Evolutionary conservation across 2,888 invertebrate genomes (phyloP).

Genomic region (Sphaerophoria taeniata): DNA sequence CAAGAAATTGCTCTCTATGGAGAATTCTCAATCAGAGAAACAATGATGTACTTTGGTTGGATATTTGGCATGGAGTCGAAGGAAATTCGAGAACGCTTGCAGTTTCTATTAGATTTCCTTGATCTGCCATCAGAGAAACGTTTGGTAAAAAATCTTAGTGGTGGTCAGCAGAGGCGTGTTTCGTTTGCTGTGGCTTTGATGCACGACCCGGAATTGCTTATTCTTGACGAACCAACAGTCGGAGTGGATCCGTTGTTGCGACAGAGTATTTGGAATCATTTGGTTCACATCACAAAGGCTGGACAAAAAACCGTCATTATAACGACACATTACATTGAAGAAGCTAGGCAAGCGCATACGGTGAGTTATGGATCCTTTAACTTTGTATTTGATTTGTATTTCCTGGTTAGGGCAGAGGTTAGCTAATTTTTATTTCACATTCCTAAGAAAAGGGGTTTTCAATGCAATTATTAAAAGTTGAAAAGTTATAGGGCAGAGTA

Average conservation of each 20-base stretch:
- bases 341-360: conserved; percentile 94
- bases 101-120: conserved; percentile 94
- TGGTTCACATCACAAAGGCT: conserved; percentile 94
- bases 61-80: conserved; percentile 95
- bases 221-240: conserved; percentile 96
- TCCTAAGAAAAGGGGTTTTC: no score
- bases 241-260: conserved; percentile 95
- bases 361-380: conserved; percentile 84
- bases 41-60: conserved; percentile 98
- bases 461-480: neutral
- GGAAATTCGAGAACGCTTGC: conserved; percentile 91
- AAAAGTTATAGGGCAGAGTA: neutral
- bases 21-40: conserved; percentile 96
- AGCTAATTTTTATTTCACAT: no score
- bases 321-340: conserved; percentile 97
- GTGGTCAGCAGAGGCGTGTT: conserved; percentile 95
- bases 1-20: conserved; percentile 95
- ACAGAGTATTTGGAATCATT: conserved; percentile 97
- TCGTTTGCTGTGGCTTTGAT: conserved; percentile 96
- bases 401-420: no score
- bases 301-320: conserved; percentile 96
- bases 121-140: conserved; percentile 94
- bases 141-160: conserved; percentile 91
- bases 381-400: no score
- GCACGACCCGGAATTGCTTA: conserved; percentile 95